phyloP scores from a whole-genome alignment of 2,888 invertebrate genomes.

The Rhamnusium bicolor region DNA sequence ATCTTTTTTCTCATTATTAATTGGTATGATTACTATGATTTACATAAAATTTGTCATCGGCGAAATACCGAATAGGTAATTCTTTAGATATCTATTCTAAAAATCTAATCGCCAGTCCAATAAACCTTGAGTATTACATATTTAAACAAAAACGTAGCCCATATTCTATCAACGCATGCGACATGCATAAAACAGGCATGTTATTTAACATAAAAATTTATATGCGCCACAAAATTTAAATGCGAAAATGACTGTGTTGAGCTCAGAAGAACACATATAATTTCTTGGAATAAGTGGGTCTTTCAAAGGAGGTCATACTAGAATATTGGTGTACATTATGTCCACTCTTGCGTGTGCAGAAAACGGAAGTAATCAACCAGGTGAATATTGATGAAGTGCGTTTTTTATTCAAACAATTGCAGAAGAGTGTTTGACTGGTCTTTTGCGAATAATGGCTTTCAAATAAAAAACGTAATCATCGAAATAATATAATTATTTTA shows the following conservation, averaged over 20 bases:
- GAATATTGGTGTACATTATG: constrained; percentile 18
- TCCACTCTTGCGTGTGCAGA: constrained; percentile 33
- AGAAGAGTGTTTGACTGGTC: background rate
- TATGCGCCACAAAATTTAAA: background rate
- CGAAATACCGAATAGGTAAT: no score
- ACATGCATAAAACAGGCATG: background rate
- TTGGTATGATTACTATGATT: no score
- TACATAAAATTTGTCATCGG: background rate
- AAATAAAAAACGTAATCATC: background rate
- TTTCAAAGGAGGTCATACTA: constrained; percentile 29
- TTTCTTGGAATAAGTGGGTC: constrained; percentile 15
- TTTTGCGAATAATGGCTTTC: constrained; percentile 12
- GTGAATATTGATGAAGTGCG: constrained; percentile 17
- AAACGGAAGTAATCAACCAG: constrained; percentile 38
- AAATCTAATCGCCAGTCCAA: background rate
- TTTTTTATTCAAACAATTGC: background rate
- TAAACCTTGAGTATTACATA: background rate
- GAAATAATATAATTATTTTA: no score
- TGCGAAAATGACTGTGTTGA: background rate
- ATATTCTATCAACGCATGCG: background rate
- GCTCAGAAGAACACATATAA: background rate
- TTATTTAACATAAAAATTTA: background rate
- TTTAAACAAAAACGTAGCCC: background rate
- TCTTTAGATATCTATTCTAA: no score
- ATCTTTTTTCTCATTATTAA: no score